phyloP scores from a whole-genome alignment of 2,888 invertebrate genomes.

The Steinernema carpocapsae region DNA sequence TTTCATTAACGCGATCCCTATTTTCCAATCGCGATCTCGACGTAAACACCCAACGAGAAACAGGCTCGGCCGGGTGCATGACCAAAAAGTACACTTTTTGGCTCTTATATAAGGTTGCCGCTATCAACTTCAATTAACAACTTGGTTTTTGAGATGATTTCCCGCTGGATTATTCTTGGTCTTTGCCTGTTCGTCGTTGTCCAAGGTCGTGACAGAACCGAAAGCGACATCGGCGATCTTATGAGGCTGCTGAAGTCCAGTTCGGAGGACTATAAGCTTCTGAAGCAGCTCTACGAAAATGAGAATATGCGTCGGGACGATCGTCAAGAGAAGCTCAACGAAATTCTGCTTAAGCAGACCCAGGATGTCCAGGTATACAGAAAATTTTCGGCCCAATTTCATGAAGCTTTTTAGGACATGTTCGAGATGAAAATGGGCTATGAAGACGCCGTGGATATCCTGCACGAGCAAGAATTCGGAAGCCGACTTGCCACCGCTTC shows the following conservation, averaged over 20 bases:
- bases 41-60: no score
- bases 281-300: neutral
- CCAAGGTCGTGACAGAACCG: constrained; percentile 7
- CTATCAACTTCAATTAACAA: neutral
- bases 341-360: neutral
- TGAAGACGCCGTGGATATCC: constrained; percentile 2
- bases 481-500: neutral
- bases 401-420: neutral
- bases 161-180: neutral
- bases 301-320: neutral
- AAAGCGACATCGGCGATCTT: constrained; percentile 5
- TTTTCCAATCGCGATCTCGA: no score
- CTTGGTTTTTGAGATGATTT: neutral
- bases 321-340: constrained; percentile 5
- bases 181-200: constrained; percentile 8
- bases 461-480: constrained; percentile 3
- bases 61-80: no score
- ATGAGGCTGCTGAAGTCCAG: neutral
- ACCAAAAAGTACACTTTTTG: no score
- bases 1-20: no score
- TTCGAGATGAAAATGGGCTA: constrained; percentile 27
- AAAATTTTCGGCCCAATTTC: neutral
- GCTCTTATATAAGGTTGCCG: no score
- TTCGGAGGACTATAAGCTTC: neutral
- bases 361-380: neutral